These are phyloP conservation scores for Brachionus manjavacas DNA, from an alignment of 1,140 invertebrate species.

Conservation along the genomic window DNA sequence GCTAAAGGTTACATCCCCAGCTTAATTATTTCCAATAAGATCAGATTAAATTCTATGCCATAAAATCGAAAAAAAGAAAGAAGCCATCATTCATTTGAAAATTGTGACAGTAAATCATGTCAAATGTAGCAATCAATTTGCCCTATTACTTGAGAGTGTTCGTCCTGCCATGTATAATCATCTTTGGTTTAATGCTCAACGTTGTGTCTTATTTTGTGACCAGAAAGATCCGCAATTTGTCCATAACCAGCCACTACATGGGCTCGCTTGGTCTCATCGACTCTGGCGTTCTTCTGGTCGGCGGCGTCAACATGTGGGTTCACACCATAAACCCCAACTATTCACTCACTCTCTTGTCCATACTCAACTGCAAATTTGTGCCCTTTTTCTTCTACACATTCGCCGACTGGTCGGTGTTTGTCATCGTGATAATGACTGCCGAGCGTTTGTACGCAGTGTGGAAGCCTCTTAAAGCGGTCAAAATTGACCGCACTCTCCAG, in stretches of 20 bases:
- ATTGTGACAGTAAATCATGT: not conserved
- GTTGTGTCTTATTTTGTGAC: not conserved
- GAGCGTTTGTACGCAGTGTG: constrained; percentile 32
- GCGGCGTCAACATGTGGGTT: constrained; percentile 17
- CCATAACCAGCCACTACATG: constrained; percentile 21
- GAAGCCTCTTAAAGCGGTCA: not conserved
- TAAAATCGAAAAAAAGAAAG: not conserved
- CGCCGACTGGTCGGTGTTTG: constrained; percentile 34
- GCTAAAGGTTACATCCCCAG: not conserved
- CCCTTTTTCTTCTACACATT: constrained; percentile 41
- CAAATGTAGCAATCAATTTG: not conserved
- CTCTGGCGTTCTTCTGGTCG: not conserved
- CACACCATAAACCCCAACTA: not conserved
- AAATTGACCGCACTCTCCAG: not conserved
- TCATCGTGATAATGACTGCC: constrained; percentile 30
- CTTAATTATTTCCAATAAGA: not conserved
- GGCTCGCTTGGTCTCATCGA: not conserved
- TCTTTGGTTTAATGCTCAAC: constrained; percentile 21
- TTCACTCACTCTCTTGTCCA: not conserved
- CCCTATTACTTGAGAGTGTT: constrained; percentile 6
- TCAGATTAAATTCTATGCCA: not conserved
- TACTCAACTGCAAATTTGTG: not conserved
- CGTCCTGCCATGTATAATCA: not conserved
- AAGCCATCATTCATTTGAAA: not conserved
- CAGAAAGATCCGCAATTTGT: not conserved